These are phyloP conservation scores for Lasioglossum oenotherae DNA, from an alignment of 2,888 invertebrate species.

Conservation along the genomic window DNA sequence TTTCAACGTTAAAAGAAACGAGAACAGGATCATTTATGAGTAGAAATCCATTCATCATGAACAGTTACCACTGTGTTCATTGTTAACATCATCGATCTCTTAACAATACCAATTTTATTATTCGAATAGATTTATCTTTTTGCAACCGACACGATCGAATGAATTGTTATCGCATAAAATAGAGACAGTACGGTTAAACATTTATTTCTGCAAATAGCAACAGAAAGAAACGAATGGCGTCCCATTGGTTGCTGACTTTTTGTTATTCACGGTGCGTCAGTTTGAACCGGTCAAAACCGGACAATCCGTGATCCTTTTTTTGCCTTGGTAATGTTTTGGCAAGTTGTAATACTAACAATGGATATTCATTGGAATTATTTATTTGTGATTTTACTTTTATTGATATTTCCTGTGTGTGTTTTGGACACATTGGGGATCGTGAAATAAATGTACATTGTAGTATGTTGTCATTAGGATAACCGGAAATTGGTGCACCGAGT, in stretches of 20 bases:
- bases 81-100: neutral
- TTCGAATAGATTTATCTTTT: neutral
- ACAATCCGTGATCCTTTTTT: slow-evolving; percentile 63
- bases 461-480: neutral
- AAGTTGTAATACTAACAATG: neutral
- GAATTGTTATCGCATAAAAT: neutral
- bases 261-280: slow-evolving; percentile 63
- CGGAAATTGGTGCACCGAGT: neutral
- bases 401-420: neutral
- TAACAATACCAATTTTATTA: slow-evolving; percentile 21
- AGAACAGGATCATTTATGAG: neutral
- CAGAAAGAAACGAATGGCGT: slow-evolving; percentile 43
- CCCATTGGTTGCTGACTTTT: slow-evolving; percentile 53
- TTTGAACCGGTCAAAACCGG: slow-evolving; percentile 76
- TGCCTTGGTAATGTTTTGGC: slow-evolving; percentile 31
- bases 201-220: slow-evolving; percentile 15
- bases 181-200: neutral
- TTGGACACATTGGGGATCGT: neutral
- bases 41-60: neutral
- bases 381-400: neutral
- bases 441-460: neutral
- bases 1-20: neutral
- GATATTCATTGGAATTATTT: neutral
- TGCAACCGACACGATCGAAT: neutral
- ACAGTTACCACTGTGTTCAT: neutral